Conservation (phyloP, 2,113 vertebrate genomes). For the Tragelaphus imberbis region DNA sequence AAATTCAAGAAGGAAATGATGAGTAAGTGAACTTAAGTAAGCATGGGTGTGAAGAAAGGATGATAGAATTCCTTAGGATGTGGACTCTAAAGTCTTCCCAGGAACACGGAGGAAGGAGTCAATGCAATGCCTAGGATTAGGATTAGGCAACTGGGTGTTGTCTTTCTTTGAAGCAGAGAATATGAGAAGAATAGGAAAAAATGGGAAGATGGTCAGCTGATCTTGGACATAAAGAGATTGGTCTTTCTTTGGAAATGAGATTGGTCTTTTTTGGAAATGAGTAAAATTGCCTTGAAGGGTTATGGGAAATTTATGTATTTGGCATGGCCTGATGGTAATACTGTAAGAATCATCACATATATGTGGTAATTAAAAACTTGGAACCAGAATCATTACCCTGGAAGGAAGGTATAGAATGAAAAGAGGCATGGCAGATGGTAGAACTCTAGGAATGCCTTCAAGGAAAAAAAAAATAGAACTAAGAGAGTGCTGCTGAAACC, state of each 20-base stretch:
- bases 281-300: not conserved
- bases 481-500: not conserved
- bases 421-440: not conserved
- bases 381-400: too few relatives aligned
- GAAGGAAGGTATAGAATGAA: not conserved
- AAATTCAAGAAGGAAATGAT: not conserved
- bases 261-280: not conserved
- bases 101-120: not conserved
- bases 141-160: not conserved
- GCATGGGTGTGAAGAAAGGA: not conserved
- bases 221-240: not conserved
- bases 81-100: not conserved
- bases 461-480: not conserved
- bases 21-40: not conserved
- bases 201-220: not conserved
- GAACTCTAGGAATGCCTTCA: not conserved
- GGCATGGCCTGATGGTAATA: not conserved
- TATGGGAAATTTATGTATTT: not conserved
- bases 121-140: rapidly evolving
- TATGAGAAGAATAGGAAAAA: not conserved
- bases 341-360: not conserved
- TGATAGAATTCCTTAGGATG: not conserved
- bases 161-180: not conserved
- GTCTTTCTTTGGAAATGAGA: not conserved
- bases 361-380: not conserved